A percentile compares a stretch with the other conserved stretches of the same genome.
Conservation (phyloP, 2,113 vertebrate genomes). For the Nothobranchius kuhntae region DNA sequence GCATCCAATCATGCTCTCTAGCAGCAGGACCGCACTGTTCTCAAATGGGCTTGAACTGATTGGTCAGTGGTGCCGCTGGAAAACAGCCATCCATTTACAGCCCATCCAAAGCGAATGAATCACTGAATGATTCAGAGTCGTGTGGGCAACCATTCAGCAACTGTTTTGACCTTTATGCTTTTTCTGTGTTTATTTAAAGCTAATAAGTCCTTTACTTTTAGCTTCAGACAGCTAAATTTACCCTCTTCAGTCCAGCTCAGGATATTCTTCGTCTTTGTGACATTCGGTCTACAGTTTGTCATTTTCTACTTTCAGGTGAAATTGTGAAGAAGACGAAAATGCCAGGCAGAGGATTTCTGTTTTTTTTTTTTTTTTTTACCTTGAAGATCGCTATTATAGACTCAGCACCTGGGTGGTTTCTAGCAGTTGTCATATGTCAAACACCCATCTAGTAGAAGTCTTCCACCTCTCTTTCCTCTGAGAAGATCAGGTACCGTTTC, state of each 20-base stretch:
- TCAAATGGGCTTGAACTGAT: neutral
- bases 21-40: neutral
- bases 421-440: constrained; percentile 51
- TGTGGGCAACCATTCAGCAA: constrained; percentile 6
- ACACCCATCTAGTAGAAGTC: constrained; percentile 34
- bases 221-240: no score
- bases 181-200: neutral
- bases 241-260: neutral
- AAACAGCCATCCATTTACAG: neutral
- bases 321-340: neutral
- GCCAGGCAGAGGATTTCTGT: neutral
- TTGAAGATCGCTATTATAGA: constrained; percentile 15
- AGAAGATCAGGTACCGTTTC: constrained; percentile 51
- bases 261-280: no score
- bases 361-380: neutral
- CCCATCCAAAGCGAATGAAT: constrained; percentile 1
- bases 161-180: neutral
- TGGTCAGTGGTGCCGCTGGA: neutral
- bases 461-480: constrained; percentile 46
- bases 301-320: neutral
- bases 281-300: neutral
- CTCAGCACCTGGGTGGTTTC: constrained; percentile 40
- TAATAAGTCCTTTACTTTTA: neutral
- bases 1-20: neutral
- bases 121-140: constrained; percentile 2